These are phyloP conservation scores for Phoenicopterus ruber DNA, from an alignment of 2,113 vertebrate species.

Conservation along the genomic window DNA sequence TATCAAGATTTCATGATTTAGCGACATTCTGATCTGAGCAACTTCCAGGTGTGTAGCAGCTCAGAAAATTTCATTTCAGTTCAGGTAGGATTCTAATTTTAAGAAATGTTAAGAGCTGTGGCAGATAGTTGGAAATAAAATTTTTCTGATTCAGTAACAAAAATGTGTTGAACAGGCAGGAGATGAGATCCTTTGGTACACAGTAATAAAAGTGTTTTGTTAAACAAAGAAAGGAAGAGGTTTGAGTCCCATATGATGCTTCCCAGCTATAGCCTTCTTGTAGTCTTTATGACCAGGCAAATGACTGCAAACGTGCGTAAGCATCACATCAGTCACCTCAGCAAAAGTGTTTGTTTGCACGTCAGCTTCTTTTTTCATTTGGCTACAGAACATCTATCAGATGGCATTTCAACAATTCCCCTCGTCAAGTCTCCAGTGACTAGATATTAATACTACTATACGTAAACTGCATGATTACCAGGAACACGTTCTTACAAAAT, in stretches of 20 bases:
- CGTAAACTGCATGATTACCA: not conserved
- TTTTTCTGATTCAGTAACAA: not conserved
- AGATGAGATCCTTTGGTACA: not conserved
- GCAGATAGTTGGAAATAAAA: fast-evolving
- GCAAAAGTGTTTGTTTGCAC: not conserved
- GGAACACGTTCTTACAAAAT: not conserved
- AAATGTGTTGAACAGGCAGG: not conserved
- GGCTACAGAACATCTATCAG: not conserved
- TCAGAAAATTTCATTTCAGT: not conserved
- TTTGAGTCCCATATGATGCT: not conserved
- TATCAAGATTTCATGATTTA: not conserved
- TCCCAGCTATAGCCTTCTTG: not conserved
- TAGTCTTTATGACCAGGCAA: not conserved
- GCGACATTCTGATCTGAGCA: not conserved
- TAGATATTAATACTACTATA: not conserved
- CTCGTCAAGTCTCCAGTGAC: not conserved
- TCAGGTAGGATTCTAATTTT: not conserved
- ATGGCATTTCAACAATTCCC: not conserved
- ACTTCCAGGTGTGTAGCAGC: not conserved
- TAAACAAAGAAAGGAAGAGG: not conserved
- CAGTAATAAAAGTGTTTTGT: not conserved
- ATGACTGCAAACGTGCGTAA: not conserved
- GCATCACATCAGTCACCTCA: not conserved
- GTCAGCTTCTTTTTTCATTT: not conserved
- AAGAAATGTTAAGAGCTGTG: not conserved